Conservation (phyloP, 2,888 invertebrate species). For the Loripinus fragilis region DNA sequence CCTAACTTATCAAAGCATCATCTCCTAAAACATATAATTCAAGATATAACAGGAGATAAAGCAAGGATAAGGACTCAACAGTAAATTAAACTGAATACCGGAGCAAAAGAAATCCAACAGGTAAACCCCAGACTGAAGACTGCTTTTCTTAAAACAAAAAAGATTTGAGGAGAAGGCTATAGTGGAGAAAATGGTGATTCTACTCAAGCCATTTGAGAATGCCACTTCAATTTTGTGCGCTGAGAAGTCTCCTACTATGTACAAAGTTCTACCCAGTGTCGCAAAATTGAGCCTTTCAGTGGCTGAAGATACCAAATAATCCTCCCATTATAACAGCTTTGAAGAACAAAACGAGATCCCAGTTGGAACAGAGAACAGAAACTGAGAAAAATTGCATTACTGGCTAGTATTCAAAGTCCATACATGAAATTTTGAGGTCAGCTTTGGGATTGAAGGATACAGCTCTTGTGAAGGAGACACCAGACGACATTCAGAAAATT, state of each 20-base stretch:
- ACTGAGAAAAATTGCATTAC: not conserved
- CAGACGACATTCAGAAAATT: not conserved
- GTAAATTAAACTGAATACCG: no score
- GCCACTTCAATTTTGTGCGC: constrained; percentile 34
- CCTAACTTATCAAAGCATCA: no score
- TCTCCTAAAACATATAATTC: no score
- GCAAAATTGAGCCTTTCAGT: constrained; percentile 35
- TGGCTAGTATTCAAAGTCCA: not conserved
- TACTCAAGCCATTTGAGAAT: constrained; percentile 29
- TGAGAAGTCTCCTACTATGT: constrained; percentile 42
- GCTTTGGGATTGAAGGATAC: not conserved
- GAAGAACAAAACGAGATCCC: constrained; percentile 23
- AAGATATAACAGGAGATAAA: no score
- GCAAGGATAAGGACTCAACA: no score
- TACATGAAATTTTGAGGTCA: constrained; percentile 4
- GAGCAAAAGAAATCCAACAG: no score
- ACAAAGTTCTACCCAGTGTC: constrained; percentile 41
- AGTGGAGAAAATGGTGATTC: constrained; percentile 23
- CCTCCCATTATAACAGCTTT: constrained; percentile 27
- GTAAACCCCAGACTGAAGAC: no score
- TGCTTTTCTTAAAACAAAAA: constrained; percentile 23
- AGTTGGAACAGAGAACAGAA: constrained; percentile 21
- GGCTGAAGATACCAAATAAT: not conserved
- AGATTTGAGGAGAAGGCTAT: constrained; percentile 9
- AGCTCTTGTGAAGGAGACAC: not conserved